Base-by-base conservation (phyloP, 2,113 vertebrate genomes). In the Pterocles gutturalis region DNA sequence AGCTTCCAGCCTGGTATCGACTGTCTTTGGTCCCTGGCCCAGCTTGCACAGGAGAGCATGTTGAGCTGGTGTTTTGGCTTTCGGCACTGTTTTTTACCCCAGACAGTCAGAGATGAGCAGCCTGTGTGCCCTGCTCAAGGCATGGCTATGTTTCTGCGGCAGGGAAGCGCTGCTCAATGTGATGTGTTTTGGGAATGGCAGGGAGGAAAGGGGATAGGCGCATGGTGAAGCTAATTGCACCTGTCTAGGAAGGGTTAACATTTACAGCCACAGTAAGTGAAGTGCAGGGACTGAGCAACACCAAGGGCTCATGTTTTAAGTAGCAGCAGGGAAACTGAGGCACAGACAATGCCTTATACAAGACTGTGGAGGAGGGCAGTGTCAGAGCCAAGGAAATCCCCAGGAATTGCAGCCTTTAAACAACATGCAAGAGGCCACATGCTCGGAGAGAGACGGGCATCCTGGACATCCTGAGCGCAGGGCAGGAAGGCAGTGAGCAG, bases 11-110 rank as follows among this genome's bases (percentile, higher is more conserved):
- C 60, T 93, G 36, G 49, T 93, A 70, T 85, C 2, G 36, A 62
- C 82, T 80, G 58, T 48, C 87, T 95, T 92, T 64, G 5, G 85
- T 94, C 43, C 79, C 90, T 7, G 3, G 75, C 88, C 84, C 88
- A 94, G 79, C 90, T 95, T 92, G 85, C 92, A 77, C 34, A 73
- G 29, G 46, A 88, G 38, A 86, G 25, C 7, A 0, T 41, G 53
- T 78, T 84, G 89, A 95, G 77, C 13, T 38, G 61, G 28, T 84
- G 51, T 91, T 96, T 93, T 80, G 70, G 45, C 61, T 94, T 72
- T 85, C 1, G 7, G 78, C 57, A 66, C 28, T 10, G 6, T 62
- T 78, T 51, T 71, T 2, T 11, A 41, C 4, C 54, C 53, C 17
- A 46, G 29, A 31, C 5, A 0, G 17, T 61, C 45, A 85, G 43